phyloP scores from a whole-genome alignment of 2,888 invertebrate species.

The Lamproptera curius region DNA sequence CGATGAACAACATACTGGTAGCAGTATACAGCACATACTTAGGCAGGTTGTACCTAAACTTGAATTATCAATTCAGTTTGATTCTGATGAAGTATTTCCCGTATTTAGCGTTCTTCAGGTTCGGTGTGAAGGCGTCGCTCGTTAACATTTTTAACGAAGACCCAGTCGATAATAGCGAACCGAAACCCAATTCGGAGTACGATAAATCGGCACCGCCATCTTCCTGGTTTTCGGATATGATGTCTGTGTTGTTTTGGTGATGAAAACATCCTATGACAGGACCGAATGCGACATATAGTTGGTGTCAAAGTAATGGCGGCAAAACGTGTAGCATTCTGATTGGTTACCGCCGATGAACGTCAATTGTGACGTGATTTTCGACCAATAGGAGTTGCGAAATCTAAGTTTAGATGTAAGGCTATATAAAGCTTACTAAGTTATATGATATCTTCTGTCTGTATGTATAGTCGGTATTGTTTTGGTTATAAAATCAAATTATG shows the following conservation, averaged over 20 bases:
- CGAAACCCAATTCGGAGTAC: slow-evolving; percentile 55
- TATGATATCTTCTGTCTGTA: too few relatives aligned
- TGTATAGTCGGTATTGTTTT: too few relatives aligned
- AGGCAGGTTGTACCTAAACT: slow-evolving; percentile 80
- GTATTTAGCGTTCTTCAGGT: slow-evolving; percentile 81
- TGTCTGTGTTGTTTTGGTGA: slow-evolving; percentile 42
- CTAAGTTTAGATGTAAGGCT: too few relatives aligned
- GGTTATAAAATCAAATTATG: too few relatives aligned
- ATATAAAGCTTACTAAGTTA: too few relatives aligned
- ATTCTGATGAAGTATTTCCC: slow-evolving; percentile 83
- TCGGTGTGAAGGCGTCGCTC: slow-evolving; percentile 79
- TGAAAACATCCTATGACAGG: too few relatives aligned
- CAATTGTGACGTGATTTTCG: too few relatives aligned
- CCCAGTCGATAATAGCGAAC: slow-evolving; percentile 46
- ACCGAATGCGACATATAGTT: too few relatives aligned
- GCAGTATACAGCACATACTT: slow-evolving; percentile 60
- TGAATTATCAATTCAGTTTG: slow-evolving; percentile 76
- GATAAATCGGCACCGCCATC: slow-evolving; percentile 32
- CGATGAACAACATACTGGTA: slow-evolving; percentile 31
- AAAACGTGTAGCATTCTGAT: too few relatives aligned
- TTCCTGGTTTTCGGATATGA: slow-evolving; percentile 43
- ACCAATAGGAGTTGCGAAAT: too few relatives aligned
- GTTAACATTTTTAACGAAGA: slow-evolving; percentile 77
- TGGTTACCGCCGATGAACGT: too few relatives aligned
- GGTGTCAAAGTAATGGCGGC: too few relatives aligned